These are phyloP conservation scores for Lysandra coridon DNA, from an alignment of 2,888 invertebrate species.

Conservation along the genomic window DNA sequence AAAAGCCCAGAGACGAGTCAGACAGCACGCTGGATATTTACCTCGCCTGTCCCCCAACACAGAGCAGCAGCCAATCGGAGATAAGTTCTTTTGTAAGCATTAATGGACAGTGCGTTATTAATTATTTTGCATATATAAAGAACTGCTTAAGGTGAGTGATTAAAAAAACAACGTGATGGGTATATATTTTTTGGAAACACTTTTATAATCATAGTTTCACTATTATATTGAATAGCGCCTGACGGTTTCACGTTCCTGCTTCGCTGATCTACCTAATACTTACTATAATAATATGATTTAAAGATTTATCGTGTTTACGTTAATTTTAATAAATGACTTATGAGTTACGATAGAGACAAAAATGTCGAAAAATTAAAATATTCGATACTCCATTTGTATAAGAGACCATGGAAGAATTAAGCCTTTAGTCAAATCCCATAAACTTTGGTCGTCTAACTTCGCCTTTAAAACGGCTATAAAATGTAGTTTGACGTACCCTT, in stretches of 20 bases:
- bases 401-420: too few species aligned
- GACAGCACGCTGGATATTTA: constrained; percentile 6
- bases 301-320: too few species aligned
- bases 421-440: neutral
- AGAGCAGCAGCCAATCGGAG: neutral
- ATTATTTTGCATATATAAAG: constrained; percentile 54
- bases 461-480: neutral
- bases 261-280: too few species aligned
- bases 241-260: too few species aligned
- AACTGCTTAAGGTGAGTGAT: constrained; percentile 52
- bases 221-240: neutral
- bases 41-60: neutral
- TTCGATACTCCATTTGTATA: too few species aligned
- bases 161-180: neutral
- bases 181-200: neutral
- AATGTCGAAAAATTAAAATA: too few species aligned
- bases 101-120: constrained; percentile 45
- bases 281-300: too few species aligned
- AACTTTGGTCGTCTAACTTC: neutral
- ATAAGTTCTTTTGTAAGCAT: neutral
- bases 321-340: too few species aligned
- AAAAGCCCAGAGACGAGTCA: constrained; percentile 39
- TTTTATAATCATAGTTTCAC: neutral
- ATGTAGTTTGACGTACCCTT: too few species aligned
- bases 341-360: too few species aligned